Conservation (phyloP, 2,797 vertebrate genomes). For the Knipowitschia caucasica region DNA sequence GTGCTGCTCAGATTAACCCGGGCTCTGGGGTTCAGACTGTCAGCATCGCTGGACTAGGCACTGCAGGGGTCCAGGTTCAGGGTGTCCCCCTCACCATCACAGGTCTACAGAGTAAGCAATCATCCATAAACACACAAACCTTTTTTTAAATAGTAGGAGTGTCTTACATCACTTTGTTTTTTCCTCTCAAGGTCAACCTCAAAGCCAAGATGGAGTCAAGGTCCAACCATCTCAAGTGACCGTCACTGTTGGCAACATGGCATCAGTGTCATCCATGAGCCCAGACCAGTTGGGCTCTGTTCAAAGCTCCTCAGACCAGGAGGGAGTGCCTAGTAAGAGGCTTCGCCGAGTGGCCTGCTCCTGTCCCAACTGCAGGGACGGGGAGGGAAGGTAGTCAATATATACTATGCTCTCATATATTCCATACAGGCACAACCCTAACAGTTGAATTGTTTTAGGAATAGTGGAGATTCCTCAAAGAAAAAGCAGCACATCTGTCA, state of each 20-base stretch:
- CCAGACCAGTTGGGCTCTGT: slow-evolving; percentile 94
- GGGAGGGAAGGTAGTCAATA: slow-evolving; percentile 88
- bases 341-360: slow-evolving; percentile 95
- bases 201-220: slow-evolving; percentile 91
- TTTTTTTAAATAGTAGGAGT: neutral
- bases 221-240: slow-evolving; percentile 91
- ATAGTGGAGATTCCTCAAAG: slow-evolving; percentile 92
- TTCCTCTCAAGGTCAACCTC: slow-evolving; percentile 85
- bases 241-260: slow-evolving; percentile 89
- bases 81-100: slow-evolving; percentile 96
- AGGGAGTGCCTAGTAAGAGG: slow-evolving; percentile 92
- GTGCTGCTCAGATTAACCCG: slow-evolving; percentile 92
- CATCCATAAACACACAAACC: neutral
- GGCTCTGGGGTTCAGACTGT: slow-evolving; percentile 96
- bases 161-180: neutral
- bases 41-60: slow-evolving; percentile 91
- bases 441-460: slow-evolving; percentile 66
- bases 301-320: slow-evolving; percentile 93
- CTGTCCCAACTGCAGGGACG: slow-evolving; percentile 97
- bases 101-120: slow-evolving; percentile 88
- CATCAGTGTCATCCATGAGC: slow-evolving; percentile 86
- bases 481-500: slow-evolving; percentile 99
- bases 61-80: slow-evolving; percentile 93
- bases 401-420: neutral
- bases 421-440: neutral